phyloP scores from a whole-genome alignment of 2,113 vertebrate genomes.

The Lipophrys pholis region DNA sequence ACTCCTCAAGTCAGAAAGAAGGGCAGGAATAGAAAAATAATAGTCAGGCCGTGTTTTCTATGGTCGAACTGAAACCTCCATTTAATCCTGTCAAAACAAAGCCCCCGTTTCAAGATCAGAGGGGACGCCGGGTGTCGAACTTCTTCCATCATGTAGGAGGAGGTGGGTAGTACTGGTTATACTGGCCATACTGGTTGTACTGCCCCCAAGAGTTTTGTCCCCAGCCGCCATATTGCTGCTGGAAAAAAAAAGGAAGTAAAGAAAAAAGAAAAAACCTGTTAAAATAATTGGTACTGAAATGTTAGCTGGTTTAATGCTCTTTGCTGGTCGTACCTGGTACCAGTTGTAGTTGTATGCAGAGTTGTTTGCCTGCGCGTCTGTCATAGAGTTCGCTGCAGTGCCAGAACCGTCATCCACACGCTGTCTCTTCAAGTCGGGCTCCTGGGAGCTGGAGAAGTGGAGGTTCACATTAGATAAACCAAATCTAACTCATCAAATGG shows the following conservation, averaged over 20 bases:
- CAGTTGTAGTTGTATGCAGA: slow-evolving; percentile 97
- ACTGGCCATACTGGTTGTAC: slow-evolving; percentile 84
- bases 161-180: slow-evolving; percentile 97
- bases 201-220: slow-evolving; percentile 93
- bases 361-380: slow-evolving; percentile 90
- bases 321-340: slow-evolving; percentile 89
- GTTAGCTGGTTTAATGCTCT: too few relatives aligned
- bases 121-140: slow-evolving; percentile 59
- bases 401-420: slow-evolving; percentile 87
- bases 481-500: not conserved
- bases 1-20: slow-evolving; percentile 36
- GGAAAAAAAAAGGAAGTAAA: slow-evolving; percentile 12
- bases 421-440: slow-evolving; percentile 92
- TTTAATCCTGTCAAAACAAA: slow-evolving; percentile 31
- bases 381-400: slow-evolving; percentile 80
- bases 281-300: too few relatives aligned
- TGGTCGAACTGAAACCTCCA: slow-evolving; percentile 37
- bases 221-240: slow-evolving; percentile 90
- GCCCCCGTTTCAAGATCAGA: slow-evolving; percentile 43
- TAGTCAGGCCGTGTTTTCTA: slow-evolving; percentile 27
- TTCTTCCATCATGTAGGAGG: slow-evolving; percentile 89
- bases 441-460: slow-evolving; percentile 75
- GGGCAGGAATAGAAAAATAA: not conserved
- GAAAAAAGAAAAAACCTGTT: not conserved
- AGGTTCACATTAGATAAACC: slow-evolving; percentile 11